Conservation (phyloP, 2,113 vertebrate genomes). For the pig (Sus scrofa) region DNA sequence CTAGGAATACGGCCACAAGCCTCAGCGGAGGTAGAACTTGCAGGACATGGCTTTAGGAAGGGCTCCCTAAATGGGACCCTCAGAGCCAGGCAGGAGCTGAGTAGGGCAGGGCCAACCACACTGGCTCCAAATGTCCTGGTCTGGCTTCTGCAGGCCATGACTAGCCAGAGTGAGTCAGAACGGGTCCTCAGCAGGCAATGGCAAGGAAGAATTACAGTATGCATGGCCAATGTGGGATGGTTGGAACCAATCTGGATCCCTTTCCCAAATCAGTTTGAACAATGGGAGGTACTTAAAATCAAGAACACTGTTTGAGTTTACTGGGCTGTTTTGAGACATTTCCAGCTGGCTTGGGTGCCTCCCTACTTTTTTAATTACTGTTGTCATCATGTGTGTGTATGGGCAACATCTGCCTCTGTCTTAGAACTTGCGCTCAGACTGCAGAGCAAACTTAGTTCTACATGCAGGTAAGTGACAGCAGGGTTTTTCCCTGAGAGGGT, state of each 20-base stretch:
- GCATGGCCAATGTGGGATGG: background rate
- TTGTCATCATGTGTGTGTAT: background rate
- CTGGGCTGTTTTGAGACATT: background rate
- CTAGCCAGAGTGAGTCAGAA: background rate
- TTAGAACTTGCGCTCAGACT: background rate
- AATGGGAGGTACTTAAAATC: background rate
- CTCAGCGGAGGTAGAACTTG: background rate
- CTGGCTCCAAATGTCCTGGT: background rate
- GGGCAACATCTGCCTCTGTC: background rate
- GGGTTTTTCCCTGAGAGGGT: background rate
- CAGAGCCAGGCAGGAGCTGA: background rate
- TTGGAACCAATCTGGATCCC: background rate
- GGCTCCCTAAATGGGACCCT: background rate
- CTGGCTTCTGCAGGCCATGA: background rate
- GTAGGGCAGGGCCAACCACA: background rate
- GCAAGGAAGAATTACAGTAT: background rate
- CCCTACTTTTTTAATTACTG: background rate
- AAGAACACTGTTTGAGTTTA: background rate
- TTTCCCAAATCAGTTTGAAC: background rate
- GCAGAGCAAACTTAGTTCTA: background rate
- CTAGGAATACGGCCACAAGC: background rate
- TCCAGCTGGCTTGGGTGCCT: background rate
- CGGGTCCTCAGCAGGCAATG: background rate
- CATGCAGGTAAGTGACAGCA: background rate
- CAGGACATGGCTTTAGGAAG: background rate